Conservation (phyloP, 1,140 invertebrate genomes). For the Pectinophora gossypiella region DNA sequence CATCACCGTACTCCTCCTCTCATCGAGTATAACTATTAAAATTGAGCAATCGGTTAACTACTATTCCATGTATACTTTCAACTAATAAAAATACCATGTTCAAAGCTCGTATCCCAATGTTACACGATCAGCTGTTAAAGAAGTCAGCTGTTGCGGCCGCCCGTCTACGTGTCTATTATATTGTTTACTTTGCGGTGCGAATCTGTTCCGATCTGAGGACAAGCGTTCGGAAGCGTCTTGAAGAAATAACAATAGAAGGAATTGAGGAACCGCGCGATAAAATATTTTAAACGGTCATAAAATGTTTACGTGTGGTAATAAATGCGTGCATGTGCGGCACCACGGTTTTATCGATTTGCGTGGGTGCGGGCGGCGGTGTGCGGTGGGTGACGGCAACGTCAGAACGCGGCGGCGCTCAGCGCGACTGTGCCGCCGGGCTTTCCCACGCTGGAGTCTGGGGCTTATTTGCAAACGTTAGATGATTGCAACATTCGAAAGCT, state of each 20-base stretch:
- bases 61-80: background rate
- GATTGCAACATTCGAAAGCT: constrained; percentile 4
- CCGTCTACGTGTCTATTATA: constrained; percentile 16
- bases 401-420: constrained; percentile 40
- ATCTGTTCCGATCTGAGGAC: constrained; percentile 10
- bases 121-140: constrained; percentile 21
- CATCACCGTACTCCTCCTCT: background rate
- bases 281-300: constrained; percentile 44
- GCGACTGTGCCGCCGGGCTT: constrained; percentile 44
- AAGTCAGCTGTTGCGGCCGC: constrained; percentile 26
- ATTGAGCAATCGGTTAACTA: background rate
- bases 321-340: constrained; percentile 31
- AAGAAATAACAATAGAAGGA: too few relatives aligned
- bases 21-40: background rate
- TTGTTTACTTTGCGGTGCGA: constrained; percentile 25
- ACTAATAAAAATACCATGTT: background rate
- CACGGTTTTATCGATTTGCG: constrained; percentile 48
- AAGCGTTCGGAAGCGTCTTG: constrained; percentile 3
- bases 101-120: background rate
- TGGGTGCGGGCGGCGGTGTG: constrained; percentile 24
- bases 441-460: constrained; percentile 27
- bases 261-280: constrained; percentile 26
- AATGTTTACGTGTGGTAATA: constrained; percentile 40
- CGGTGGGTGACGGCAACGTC: constrained; percentile 26
- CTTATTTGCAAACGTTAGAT: background rate